These are phyloP conservation scores for Congeria kusceri DNA, from an alignment of 2,888 invertebrate species.

Conservation along the genomic window DNA sequence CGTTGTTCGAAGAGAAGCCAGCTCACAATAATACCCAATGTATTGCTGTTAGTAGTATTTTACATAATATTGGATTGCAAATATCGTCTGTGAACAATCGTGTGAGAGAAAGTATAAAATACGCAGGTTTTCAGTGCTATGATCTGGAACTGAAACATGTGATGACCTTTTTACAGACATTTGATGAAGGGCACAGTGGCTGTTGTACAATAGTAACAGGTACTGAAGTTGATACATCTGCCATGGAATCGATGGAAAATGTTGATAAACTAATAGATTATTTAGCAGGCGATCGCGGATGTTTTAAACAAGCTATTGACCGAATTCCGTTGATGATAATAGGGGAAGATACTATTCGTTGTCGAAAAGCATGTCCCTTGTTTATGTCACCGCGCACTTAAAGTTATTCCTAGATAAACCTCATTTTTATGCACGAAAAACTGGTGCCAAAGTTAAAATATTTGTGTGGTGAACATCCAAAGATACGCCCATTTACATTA, in stretches of 20 bases:
- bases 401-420: conserved; percentile 23
- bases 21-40: background rate
- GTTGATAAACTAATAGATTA: conserved; percentile 57
- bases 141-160: background rate
- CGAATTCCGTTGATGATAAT: conserved; percentile 70
- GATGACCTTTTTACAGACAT: conserved; percentile 11
- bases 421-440: background rate
- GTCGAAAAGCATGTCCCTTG: conserved; percentile 43
- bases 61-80: conserved; percentile 30
- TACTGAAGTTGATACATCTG: background rate
- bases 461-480: background rate
- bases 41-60: conserved; percentile 7
- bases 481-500: conserved; percentile 5
- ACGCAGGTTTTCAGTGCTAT: background rate
- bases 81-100: conserved; percentile 5
- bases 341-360: conserved; percentile 57
- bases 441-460: too few species aligned
- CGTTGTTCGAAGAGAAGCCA: background rate
- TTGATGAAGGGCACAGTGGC: background rate
- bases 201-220: background rate
- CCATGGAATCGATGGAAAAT: background rate
- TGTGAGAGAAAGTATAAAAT: conserved; percentile 14
- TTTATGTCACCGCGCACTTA: conserved; percentile 43
- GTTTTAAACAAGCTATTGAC: conserved; percentile 41
- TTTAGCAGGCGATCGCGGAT: conserved; percentile 39